Conservation (phyloP, 2,113 vertebrate genomes). For the Heterochromis multidens region DNA sequence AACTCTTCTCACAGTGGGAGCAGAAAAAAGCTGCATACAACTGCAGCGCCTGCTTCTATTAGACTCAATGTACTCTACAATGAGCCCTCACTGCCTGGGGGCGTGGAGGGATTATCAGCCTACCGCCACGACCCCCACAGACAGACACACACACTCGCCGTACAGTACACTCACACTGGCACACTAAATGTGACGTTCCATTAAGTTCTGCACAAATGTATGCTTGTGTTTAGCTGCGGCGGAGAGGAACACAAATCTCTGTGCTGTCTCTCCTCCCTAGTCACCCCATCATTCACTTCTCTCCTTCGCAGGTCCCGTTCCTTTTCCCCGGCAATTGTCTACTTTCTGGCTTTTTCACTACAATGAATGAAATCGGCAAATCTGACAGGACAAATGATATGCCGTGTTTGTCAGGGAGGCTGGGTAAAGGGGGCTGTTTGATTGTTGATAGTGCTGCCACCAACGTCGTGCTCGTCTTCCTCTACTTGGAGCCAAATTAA, state of each 20-base stretch:
- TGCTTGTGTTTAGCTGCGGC: slow-evolving; percentile 51
- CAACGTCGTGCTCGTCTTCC: background rate
- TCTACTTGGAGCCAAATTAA: slow-evolving; percentile 18
- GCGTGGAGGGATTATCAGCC: slow-evolving; percentile 64
- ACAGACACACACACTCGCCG: slow-evolving; percentile 36
- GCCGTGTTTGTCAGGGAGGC: slow-evolving; percentile 44
- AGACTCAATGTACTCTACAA: slow-evolving; percentile 72
- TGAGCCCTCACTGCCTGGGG: slow-evolving; percentile 70
- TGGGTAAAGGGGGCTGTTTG: background rate
- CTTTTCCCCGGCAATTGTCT: slow-evolving; percentile 50
- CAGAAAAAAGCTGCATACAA: slow-evolving; percentile 54
- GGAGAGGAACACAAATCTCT: slow-evolving; percentile 50
- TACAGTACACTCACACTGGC: background rate
- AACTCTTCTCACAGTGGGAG: slow-evolving; percentile 72
- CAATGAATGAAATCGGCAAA: slow-evolving; percentile 68
- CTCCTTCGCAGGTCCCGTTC: slow-evolving; percentile 35
- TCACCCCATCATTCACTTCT: slow-evolving; percentile 68
- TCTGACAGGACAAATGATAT: slow-evolving; percentile 72
- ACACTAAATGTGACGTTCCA: slow-evolving; percentile 41
- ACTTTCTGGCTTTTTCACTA: slow-evolving; percentile 41
- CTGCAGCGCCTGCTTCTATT: slow-evolving; percentile 71
- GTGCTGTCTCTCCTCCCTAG: slow-evolving; percentile 56
- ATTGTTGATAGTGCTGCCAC: slow-evolving; percentile 42
- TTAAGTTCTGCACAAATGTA: slow-evolving; percentile 54
- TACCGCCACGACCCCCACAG: slow-evolving; percentile 49